phyloP scores from a whole-genome alignment of 2,797 vertebrate genomes.

The Siniperca undulata region DNA sequence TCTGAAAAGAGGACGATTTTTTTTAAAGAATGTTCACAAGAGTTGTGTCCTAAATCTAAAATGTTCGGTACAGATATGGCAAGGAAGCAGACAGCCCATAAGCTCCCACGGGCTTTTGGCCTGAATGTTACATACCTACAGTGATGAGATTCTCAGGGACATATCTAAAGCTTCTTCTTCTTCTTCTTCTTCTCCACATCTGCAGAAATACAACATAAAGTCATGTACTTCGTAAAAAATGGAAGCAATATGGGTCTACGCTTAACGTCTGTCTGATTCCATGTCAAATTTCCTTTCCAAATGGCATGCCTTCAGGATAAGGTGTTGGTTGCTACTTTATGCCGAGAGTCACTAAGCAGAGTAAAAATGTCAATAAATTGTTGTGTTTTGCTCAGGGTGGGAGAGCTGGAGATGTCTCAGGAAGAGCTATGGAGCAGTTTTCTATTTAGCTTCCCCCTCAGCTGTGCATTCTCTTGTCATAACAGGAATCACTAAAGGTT shows the following conservation, averaged over 20 bases:
- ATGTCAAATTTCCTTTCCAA: conserved; percentile 66
- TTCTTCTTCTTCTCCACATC: conserved; percentile 6
- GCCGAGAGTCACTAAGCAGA: conserved; percentile 71
- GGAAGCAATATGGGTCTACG: conserved; percentile 56
- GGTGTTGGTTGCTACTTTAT: conserved; percentile 70
- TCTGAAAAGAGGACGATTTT: conserved; percentile 46
- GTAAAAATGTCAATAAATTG: conserved; percentile 84
- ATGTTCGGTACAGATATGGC: conserved; percentile 52
- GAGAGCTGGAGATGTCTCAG: conserved; percentile 59
- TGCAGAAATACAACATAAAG: conserved; percentile 42
- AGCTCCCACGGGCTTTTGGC: conserved; percentile 51
- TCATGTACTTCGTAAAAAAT: conserved; percentile 57
- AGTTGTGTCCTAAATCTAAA: conserved; percentile 68
- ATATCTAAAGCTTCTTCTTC: conserved; percentile 18
- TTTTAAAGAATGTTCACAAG: conserved; percentile 55
- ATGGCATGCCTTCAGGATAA: conserved; percentile 71
- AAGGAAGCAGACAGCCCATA: conserved; percentile 45
- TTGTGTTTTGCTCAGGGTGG: conserved; percentile 73
- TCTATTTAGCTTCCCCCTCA: conserved; percentile 69
- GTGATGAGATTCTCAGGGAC: conserved; percentile 47
- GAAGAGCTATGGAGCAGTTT: conserved; percentile 69
- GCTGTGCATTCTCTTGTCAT: conserved; percentile 68
- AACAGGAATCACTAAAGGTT: conserved; percentile 68
- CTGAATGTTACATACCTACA: conserved; percentile 45
- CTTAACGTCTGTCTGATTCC: conserved; percentile 71